These are phyloP conservation scores for Eilema depressum DNA, from an alignment of 2,888 invertebrate species.

Conservation along the genomic window DNA sequence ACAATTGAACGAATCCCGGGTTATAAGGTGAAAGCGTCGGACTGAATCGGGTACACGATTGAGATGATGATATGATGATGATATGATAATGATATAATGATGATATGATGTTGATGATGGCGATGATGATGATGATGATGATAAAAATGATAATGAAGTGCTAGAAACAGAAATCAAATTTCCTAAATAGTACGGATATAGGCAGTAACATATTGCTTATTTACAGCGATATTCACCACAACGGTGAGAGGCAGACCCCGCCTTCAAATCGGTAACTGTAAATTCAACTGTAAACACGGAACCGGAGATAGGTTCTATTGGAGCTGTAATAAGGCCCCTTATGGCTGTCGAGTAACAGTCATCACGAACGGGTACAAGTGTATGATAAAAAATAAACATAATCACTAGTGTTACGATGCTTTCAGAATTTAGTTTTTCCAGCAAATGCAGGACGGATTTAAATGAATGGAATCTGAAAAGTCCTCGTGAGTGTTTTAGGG, in stretches of 20 bases:
- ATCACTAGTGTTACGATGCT: background rate
- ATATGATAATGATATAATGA: too few relatives aligned
- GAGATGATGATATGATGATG: too few relatives aligned
- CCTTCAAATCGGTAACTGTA: constrained; percentile 12
- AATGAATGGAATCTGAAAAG: too few relatives aligned
- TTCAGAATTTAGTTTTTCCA: background rate
- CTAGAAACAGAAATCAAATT: too few relatives aligned
- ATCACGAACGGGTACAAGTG: constrained; percentile 11
- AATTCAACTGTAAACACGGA: constrained; percentile 27
- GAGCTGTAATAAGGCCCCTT: constrained; percentile 32
- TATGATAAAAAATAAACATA: constrained; percentile 21
- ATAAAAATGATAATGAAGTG: too few relatives aligned
- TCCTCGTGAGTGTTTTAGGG: too few relatives aligned
- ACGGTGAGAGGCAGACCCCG: constrained; percentile 18
- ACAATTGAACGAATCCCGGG: too few relatives aligned
- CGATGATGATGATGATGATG: too few relatives aligned
- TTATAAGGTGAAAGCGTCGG: too few relatives aligned
- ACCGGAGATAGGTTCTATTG: constrained; percentile 27
- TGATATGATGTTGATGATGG: too few relatives aligned
- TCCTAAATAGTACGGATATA: too few relatives aligned
- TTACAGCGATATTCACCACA: constrained; percentile 19
- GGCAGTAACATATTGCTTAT: background rate
- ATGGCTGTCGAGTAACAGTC: constrained; percentile 29
- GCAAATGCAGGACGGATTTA: background rate
- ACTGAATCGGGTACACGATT: too few relatives aligned